These are phyloP conservation scores for Ranitomeya imitator DNA, from an alignment of 2,113 vertebrate genomes.

Conservation along the genomic window DNA sequence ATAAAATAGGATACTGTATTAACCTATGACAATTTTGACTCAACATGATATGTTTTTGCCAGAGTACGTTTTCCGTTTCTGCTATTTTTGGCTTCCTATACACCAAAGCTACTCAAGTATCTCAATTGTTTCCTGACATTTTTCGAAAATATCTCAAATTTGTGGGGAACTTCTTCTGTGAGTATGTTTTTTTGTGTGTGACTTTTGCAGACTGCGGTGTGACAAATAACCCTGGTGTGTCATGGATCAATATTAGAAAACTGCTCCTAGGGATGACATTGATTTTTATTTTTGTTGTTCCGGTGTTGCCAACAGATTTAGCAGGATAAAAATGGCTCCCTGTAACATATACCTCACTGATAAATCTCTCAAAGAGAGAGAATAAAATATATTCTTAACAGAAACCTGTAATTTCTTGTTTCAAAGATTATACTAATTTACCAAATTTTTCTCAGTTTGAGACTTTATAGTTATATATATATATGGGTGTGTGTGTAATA, in stretches of 20 bases:
- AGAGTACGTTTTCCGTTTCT: not conserved
- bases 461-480: not conserved
- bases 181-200: constrained; percentile 13
- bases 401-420: not conserved
- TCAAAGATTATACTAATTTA: not conserved
- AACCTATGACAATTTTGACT: not conserved
- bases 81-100: not conserved
- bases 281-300: constrained; percentile 46
- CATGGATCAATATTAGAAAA: constrained; percentile 47
- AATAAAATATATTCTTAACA: not conserved
- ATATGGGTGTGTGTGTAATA: too few species aligned
- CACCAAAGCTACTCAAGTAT: not conserved
- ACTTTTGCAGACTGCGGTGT: constrained; percentile 26
- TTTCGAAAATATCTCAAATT: constrained; percentile 19
- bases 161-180: constrained; percentile 21
- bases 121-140: not conserved
- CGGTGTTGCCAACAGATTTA: constrained; percentile 26
- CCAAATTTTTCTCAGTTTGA: not conserved
- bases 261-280: constrained; percentile 30
- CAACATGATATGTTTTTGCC: not conserved
- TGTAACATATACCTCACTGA: constrained; percentile 5
- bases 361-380: not conserved
- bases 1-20: not conserved
- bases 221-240: constrained; percentile 42
- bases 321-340: constrained; percentile 47